A percentile compares a stretch with the other conserved stretches of the same genome.
Evolutionary conservation across 2,888 invertebrate species (phyloP).

Genomic region (Idaea dimidiata): DNA sequence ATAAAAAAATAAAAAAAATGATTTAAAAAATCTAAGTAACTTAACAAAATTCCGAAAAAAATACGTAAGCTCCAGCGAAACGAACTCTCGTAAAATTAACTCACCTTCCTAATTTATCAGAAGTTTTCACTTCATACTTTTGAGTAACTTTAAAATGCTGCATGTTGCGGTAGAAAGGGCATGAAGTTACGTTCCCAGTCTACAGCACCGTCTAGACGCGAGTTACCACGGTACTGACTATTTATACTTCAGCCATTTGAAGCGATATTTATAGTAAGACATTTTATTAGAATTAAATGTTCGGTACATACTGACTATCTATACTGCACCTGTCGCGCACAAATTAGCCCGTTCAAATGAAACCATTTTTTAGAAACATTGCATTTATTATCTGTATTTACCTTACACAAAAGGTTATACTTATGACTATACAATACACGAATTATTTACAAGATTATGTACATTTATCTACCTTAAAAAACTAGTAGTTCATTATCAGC

Average conservation of each 20-base stretch:
- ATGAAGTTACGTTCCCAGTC: slow-evolving; percentile 4
- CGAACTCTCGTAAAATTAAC: slow-evolving; percentile 12
- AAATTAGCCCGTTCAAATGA: slow-evolving; percentile 14
- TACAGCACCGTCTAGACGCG: slow-evolving; percentile 10
- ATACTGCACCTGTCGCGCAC: not conserved
- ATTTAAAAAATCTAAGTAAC: no score
- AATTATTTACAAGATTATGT: slow-evolving; percentile 53
- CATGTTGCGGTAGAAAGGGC: slow-evolving; percentile 6
- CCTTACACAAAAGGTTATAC: slow-evolving; percentile 50
- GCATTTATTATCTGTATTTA: slow-evolving; percentile 53
- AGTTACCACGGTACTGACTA: slow-evolving; percentile 27
- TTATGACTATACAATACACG: slow-evolving; percentile 61
- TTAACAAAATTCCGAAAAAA: not conserved
- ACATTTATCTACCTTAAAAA: slow-evolving; percentile 27
- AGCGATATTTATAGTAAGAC: slow-evolving; percentile 17
- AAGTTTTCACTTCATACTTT: slow-evolving; percentile 53
- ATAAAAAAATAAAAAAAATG: no score
- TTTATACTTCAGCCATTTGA: slow-evolving; percentile 28
- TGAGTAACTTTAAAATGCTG: slow-evolving; percentile 40
- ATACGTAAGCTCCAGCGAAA: not conserved
- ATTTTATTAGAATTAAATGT: not conserved
- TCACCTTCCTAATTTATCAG: slow-evolving; percentile 65
- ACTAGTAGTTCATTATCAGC: not conserved
- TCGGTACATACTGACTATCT: slow-evolving; percentile 1
- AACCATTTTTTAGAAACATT: slow-evolving; percentile 35